These are phyloP conservation scores for Pseudomyrmex pallidus DNA, from an alignment of 1,140 invertebrate species.

Conservation along the genomic window DNA sequence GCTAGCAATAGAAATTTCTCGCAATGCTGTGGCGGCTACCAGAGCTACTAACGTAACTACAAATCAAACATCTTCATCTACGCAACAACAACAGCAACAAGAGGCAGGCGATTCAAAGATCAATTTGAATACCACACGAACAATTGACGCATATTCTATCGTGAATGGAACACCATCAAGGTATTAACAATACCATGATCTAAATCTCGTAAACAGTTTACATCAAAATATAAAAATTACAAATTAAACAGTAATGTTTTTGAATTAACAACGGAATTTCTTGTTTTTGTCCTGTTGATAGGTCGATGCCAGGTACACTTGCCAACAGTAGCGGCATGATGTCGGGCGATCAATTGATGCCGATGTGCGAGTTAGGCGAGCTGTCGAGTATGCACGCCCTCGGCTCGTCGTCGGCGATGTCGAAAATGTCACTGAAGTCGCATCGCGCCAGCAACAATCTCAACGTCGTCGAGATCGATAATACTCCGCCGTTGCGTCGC, in stretches of 20 bases:
- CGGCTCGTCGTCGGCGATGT: constrained; percentile 73
- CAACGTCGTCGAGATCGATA: constrained; percentile 65
- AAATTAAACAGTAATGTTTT: not conserved
- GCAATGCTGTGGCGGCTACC: constrained; percentile 87
- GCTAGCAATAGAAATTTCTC: constrained; percentile 90
- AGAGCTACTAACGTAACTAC: constrained; percentile 75
- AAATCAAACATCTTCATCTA: constrained; percentile 52
- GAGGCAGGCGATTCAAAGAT: constrained; percentile 68
- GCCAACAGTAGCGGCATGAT: constrained; percentile 47
- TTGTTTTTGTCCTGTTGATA: constrained; percentile 38
- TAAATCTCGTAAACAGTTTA: not conserved
- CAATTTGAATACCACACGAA: constrained; percentile 67
- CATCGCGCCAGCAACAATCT: constrained; percentile 65
- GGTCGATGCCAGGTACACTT: constrained; percentile 74
- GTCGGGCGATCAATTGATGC: constrained; percentile 71
- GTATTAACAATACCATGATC: constrained; percentile 49
- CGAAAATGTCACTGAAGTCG: constrained; percentile 71
- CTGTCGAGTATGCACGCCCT: constrained; percentile 71
- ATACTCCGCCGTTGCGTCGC: constrained; percentile 48
- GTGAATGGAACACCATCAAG: constrained; percentile 70
- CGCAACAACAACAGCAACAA: constrained; percentile 72
- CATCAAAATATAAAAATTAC: not conserved
- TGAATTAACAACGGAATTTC: not conserved
- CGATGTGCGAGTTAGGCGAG: constrained; percentile 76
- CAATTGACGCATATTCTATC: constrained; percentile 75